phyloP scores from a whole-genome alignment of 2,888 invertebrate species.

The Papilio demoleus region DNA sequence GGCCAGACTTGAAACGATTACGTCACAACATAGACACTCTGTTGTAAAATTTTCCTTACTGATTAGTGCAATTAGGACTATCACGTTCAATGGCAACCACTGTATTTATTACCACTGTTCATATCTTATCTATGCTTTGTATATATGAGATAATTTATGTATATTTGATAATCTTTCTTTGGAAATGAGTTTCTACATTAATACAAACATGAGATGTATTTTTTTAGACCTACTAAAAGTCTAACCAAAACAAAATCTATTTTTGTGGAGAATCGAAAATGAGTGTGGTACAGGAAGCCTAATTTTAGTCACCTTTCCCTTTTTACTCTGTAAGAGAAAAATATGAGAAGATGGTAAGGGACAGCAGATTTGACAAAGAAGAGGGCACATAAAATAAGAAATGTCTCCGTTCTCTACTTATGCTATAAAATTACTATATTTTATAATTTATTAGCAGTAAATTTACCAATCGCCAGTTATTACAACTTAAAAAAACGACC shows the following conservation, averaged over 20 bases:
- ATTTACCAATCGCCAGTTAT: too few relatives aligned
- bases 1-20: not conserved
- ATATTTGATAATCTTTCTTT: not conserved
- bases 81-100: not conserved
- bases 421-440: too few relatives aligned
- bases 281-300: too few relatives aligned
- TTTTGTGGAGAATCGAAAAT: not conserved
- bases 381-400: too few relatives aligned
- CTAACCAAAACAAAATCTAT: not conserved
- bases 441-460: too few relatives aligned
- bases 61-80: conserved; percentile 12
- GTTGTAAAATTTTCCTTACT: conserved; percentile 13
- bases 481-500: too few relatives aligned
- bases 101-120: not conserved
- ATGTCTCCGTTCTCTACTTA: too few relatives aligned
- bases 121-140: conserved; percentile 8
- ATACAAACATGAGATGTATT: not conserved
- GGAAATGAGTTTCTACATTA: not conserved
- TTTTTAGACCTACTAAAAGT: not conserved
- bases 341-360: too few relatives aligned
- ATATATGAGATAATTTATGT: not conserved
- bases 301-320: too few relatives aligned
- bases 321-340: too few relatives aligned
- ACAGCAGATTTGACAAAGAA: too few relatives aligned
- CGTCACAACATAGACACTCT: conserved; percentile 15